A percentile compares a stretch with the other conserved stretches of the same genome.
These are phyloP conservation scores for Dioctria linearis DNA, from an alignment of 2,888 invertebrate genomes.

Conservation along the genomic window DNA sequence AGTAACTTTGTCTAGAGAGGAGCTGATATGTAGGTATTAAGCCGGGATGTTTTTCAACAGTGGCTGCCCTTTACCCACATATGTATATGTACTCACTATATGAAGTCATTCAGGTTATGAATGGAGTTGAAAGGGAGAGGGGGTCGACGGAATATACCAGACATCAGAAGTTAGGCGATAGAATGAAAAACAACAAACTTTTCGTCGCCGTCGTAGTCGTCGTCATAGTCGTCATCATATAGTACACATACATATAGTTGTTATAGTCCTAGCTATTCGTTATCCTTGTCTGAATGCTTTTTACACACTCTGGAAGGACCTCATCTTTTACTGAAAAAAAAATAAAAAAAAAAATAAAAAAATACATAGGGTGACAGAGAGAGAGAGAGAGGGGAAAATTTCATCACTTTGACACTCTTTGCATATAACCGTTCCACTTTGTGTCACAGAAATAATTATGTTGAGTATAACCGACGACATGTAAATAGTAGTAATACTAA, in stretches of 20 bases:
- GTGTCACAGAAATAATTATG: conserved; percentile 9
- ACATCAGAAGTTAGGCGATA: not conserved
- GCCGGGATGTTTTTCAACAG: not conserved
- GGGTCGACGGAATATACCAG: not conserved
- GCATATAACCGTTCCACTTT: conserved; percentile 31
- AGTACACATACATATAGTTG: too few species aligned
- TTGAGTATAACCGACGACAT: not conserved
- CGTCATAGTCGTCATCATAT: too few species aligned
- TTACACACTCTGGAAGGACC: not conserved
- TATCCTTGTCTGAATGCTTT: not conserved
- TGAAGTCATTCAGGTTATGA: not conserved
- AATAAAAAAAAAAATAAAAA: not conserved
- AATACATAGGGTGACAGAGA: not conserved
- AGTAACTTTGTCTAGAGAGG: conserved; percentile 4
- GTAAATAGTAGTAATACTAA: not conserved
- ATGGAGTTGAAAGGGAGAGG: not conserved
- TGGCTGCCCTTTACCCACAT: not conserved
- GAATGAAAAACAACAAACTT: not conserved
- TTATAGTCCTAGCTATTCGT: too few species aligned
- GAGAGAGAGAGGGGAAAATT: not conserved
- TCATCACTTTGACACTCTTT: not conserved
- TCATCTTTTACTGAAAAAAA: not conserved
- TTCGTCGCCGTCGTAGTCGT: not conserved
- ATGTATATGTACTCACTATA: too few species aligned
- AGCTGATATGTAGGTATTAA: too few species aligned